Conservation (phyloP, 2,888 invertebrate species). For the Troglohyphantes excavatus region DNA sequence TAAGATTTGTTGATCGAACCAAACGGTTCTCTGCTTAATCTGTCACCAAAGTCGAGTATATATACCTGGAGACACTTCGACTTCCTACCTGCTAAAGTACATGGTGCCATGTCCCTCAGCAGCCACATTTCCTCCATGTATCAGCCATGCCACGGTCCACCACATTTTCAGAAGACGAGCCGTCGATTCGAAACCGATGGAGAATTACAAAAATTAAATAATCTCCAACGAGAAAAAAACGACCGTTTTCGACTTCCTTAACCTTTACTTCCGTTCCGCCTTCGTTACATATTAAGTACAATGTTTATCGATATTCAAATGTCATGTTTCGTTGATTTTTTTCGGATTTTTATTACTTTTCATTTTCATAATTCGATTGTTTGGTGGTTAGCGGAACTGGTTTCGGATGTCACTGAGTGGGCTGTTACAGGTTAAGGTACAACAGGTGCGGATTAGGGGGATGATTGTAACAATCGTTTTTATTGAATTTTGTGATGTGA, state of each 20-base stretch:
- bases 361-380: constrained; percentile 11
- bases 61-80: constrained; percentile 53
- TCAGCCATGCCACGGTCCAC: constrained; percentile 61
- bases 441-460: not conserved
- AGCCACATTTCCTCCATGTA: constrained; percentile 67
- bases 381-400: constrained; percentile 30
- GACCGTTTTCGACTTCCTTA: constrained; percentile 41
- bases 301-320: constrained; percentile 24
- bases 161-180: constrained; percentile 66
- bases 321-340: constrained; percentile 9
- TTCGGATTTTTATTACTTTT: not conserved
- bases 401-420: not conserved
- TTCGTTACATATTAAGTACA: constrained; percentile 49
- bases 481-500: no score
- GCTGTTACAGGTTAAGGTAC: not conserved
- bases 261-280: constrained; percentile 74
- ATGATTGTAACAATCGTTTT: no score
- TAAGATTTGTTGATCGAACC: constrained; percentile 61
- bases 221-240: constrained; percentile 33
- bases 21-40: constrained; percentile 56
- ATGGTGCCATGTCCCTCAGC: constrained; percentile 47
- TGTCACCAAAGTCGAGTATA: constrained; percentile 43
- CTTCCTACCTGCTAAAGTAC: constrained; percentile 65
- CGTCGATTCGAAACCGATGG: constrained; percentile 49
- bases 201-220: constrained; percentile 76